Evolutionary conservation across 2,888 invertebrate genomes (phyloP), one percentile per base, ranked within the genome.

Genomic region (Busseola fusca): DNA sequence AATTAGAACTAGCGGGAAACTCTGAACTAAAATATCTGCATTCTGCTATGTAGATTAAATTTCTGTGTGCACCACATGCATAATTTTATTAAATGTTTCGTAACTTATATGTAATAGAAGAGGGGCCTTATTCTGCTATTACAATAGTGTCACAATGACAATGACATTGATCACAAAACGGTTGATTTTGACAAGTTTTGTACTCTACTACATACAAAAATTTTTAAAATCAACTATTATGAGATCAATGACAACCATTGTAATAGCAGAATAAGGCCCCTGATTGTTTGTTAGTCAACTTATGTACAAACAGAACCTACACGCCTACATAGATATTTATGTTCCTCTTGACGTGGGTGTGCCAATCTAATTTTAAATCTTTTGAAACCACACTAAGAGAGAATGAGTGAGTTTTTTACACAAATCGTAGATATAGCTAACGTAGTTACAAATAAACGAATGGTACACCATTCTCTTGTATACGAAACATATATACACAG

Each of bases 51-150:
- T 63, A 25, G 16, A 50, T 50, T 52, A 30, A 30, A 21, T 59
- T 50, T 16, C 5, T n/a, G 18, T n/a, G 5, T 52, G 5, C 30
- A 30, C 27, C 9, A 40, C 14, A 69, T 52, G 5, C 9, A 67
- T 30, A 50, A 40, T 18, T 52, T 5, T 0, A 68, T 50, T 14
- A 52, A 37, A 67, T 25, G 1, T 68, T 14, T 25, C n/a, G 52
- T 69, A 40, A 40, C n/a, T 18, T 69, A 10, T 16, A 10, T 16
- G 3, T 30, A 68, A 52, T 40, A 40, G 18, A 69, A 30, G n/a
- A n/a, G n/a, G n/a, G n/a, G n/a, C n/a, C n/a, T n/a, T n/a, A n/a
- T n/a, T n/a, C n/a, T n/a, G n/a, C n/a, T n/a, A n/a, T n/a, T n/a
- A n/a, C n/a, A n/a, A n/a, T n/a, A n/a, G n/a, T n/a, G n/a, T n/a